These are phyloP conservation scores for Ridgeia piscesae DNA, from an alignment of 1,140 invertebrate species.

Conservation along the genomic window DNA sequence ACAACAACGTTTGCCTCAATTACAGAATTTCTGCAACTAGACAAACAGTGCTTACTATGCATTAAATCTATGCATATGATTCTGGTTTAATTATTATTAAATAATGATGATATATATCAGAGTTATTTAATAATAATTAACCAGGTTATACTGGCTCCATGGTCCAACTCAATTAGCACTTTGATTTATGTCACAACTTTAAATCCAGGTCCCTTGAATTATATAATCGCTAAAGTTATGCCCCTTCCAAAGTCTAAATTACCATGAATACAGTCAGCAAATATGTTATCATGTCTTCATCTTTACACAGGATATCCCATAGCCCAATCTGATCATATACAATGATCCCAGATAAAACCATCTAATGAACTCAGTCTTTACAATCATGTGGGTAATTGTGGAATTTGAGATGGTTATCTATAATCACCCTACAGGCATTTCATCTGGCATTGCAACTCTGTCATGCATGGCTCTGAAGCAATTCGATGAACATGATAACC, in stretches of 20 bases:
- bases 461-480: not conserved
- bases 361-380: not conserved
- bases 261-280: not conserved
- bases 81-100: no score
- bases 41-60: no score
- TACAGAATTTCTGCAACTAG: no score
- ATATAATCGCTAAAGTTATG: not conserved
- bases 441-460: not conserved
- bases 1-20: no score
- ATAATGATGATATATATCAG: no score
- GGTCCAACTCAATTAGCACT: not conserved
- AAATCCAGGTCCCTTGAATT: not conserved
- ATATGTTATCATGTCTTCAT: not conserved
- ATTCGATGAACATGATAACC: not conserved
- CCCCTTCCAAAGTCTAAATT: not conserved
- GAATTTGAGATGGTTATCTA: not conserved
- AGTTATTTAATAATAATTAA: no score
- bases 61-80: no score
- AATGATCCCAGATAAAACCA: not conserved
- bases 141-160: no score
- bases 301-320: not conserved
- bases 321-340: not conserved
- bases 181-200: not conserved
- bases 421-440: not conserved
- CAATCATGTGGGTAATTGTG: not conserved